These are phyloP conservation scores for Smittia aterrima DNA, from an alignment of 2,888 invertebrate species.

Conservation along the genomic window DNA sequence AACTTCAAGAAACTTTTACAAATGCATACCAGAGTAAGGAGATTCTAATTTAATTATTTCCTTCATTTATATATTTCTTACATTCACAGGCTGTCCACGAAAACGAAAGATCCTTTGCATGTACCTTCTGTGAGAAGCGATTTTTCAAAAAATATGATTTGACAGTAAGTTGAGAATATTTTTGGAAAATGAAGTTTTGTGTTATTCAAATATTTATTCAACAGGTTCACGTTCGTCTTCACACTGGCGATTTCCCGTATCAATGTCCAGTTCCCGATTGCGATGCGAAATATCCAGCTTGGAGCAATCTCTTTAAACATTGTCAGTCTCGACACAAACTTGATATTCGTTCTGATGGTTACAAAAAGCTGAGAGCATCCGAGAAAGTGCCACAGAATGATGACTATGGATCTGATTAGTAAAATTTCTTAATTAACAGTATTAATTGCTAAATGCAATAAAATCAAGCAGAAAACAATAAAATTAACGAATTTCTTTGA, in stretches of 20 bases:
- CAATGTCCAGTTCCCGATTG: slow-evolving; percentile 14
- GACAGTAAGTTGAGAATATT: not conserved
- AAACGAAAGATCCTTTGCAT: slow-evolving; percentile 1
- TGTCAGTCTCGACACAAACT: not conserved
- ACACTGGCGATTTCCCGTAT: slow-evolving; percentile 24
- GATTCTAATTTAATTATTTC: not conserved
- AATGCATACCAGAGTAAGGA: slow-evolving; percentile 15
- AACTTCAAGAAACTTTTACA: slow-evolving; percentile 21
- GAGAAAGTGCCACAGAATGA: not conserved
- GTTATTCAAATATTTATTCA: too few species aligned
- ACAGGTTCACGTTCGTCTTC: slow-evolving; percentile 14
- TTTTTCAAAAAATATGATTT: slow-evolving; percentile 20
- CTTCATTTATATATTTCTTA: not conserved
- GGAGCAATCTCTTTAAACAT: slow-evolving; percentile 23
- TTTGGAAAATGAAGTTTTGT: too few species aligned
- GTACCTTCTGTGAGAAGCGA: not conserved
- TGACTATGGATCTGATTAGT: not conserved
- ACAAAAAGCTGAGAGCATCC: slow-evolving; percentile 4
- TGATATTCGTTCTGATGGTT: not conserved
- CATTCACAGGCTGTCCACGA: slow-evolving; percentile 5
- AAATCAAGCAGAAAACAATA: not conserved
- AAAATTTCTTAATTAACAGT: not conserved
- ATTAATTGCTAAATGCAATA: not conserved
- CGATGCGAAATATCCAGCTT: slow-evolving; percentile 5
- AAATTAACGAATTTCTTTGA: not conserved